Evolutionary conservation across 2,797 vertebrate genomes (phyloP).

Genomic region (Todus mexicanus): DNA sequence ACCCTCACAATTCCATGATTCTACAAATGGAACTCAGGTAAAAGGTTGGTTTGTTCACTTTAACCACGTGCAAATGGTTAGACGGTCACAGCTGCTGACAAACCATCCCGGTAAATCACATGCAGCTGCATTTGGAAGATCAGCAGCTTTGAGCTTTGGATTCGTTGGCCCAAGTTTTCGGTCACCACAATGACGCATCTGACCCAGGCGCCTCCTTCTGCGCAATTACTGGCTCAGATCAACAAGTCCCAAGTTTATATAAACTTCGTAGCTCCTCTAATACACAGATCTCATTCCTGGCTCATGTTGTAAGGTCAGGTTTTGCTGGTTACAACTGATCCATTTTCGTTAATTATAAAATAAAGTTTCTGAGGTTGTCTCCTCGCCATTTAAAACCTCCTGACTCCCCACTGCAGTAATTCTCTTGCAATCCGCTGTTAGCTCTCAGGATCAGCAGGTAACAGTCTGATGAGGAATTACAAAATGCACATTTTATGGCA

Average conservation of each 20-base stretch:
- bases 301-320: neutral
- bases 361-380: too few relatives aligned
- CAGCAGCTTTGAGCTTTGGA: neutral
- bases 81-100: neutral
- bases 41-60: neutral
- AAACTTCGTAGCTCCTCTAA: neutral
- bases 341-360: neutral
- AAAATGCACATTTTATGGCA: too few relatives aligned
- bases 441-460: neutral
- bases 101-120: neutral
- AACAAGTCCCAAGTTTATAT: neutral
- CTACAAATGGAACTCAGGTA: too few relatives aligned
- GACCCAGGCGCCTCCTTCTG: neutral
- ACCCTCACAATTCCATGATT: too few relatives aligned
- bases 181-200: neutral
- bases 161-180: neutral
- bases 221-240: neutral
- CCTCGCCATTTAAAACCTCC: neutral
- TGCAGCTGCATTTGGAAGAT: too few relatives aligned
- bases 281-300: too few relatives aligned
- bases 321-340: neutral
- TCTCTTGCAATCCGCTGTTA: neutral
- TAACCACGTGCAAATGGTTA: neutral
- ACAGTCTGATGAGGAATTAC: neutral
- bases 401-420: neutral